Evolutionary conservation across 2,888 invertebrate genomes (phyloP), one percentile per base, ranked within the genome.

Genomic region (Cataglyphis rosenhaueri): DNA sequence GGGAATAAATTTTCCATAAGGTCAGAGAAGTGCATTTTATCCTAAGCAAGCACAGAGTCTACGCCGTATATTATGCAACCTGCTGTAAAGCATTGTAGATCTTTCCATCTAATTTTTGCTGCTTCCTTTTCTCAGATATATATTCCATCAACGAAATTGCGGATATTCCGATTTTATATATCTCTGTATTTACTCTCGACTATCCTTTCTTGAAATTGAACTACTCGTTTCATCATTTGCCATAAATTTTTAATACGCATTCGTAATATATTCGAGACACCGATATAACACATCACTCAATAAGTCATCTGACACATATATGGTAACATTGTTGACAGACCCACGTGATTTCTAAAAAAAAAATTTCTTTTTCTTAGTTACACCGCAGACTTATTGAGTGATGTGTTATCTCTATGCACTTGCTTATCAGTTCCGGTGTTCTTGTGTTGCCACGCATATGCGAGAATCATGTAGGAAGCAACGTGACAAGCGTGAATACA

Each of bases 21-120:
- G 85, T 89, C 85, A 86, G 44, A 48, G 12, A 86, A 85, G 87
- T 87, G 66, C 82, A 84, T 88, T 85, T 90, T 82, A 86, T 85
- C 91, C 91, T 91, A 89, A 89, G 76, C 81, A 92, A 92, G 92
- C 87, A 91, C 70, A 84, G 85, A 75, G 64, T 68, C 84, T 76
- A 75, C 62, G 71, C 79, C 71, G 85, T 83, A 85, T 82, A 84
- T 92, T 91, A 88, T 88, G 90, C 87, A 92, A 92, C 87, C 87
- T 86, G 83, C 89, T 87, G 89, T 91, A 88, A 92, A 88, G 84
- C 88, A 87, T 87, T 84, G 71, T 86, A 76, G 88, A 89, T 90
- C 85, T 91, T 88, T 85, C 85, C 85, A 76, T 55, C 35, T 21
- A 66, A 41, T 76, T 82, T 88, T 82, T 84, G 35, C 35, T n/a